Evolutionary conservation across 1,140 invertebrate genomes (phyloP).

Genomic region (Macrobrachium nipponense): DNA sequence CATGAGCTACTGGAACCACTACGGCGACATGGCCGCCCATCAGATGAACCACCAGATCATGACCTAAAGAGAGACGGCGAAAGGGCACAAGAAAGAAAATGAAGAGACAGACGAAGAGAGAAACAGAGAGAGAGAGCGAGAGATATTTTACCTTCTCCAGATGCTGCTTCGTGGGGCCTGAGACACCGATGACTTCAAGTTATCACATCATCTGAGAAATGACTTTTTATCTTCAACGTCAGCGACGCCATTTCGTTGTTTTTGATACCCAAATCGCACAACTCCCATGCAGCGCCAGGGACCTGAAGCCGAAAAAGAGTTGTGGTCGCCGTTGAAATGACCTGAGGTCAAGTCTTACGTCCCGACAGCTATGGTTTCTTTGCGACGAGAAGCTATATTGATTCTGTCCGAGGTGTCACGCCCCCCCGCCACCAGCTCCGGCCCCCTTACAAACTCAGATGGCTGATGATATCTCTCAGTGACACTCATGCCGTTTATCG

Average conservation of each 20-base stretch:
- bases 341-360: not conserved
- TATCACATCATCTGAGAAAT: not conserved
- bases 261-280: not conserved
- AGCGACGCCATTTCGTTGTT: too few species aligned
- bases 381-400: conserved; percentile 2
- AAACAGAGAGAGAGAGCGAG: not conserved
- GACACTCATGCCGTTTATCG: not conserved
- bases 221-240: too few species aligned
- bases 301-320: too few species aligned
- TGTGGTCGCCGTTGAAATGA: not conserved
- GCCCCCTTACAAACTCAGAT: not conserved
- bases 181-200: too few species aligned
- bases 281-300: conserved; percentile 1
- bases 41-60: conserved; percentile 61
- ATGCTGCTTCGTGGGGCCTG: too few species aligned
- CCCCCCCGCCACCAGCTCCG: not conserved
- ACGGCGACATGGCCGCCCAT: conserved; percentile 54
- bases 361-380: conserved; percentile 15
- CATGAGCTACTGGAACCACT: conserved; percentile 58
- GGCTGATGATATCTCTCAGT: not conserved
- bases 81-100: not conserved
- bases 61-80: conserved; percentile 28
- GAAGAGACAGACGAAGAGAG: not conserved
- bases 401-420: conserved; percentile 3
- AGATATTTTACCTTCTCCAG: not conserved